A percentile compares a stretch with the other conserved stretches of the same genome.
These are phyloP conservation scores for Psix sp. DNA, from an alignment of 1,140 invertebrate genomes.

Conservation along the genomic window DNA sequence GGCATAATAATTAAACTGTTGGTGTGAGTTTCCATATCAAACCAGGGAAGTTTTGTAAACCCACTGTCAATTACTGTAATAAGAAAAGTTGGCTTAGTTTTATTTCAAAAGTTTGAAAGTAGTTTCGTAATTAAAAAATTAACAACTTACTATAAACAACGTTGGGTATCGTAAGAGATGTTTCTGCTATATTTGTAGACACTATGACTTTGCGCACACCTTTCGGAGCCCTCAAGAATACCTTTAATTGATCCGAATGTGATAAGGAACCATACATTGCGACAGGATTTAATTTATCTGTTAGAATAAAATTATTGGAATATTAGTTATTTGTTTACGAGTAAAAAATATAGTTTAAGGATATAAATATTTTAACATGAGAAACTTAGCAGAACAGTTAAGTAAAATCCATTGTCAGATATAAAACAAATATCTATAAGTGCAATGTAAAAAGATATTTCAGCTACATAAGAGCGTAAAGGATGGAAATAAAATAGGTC, in stretches of 20 bases:
- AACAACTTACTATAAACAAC: constrained; percentile 89
- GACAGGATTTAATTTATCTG: constrained; percentile 86
- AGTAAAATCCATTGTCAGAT: too few species aligned
- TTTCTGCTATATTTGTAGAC: constrained; percentile 98
- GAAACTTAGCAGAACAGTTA: too few species aligned
- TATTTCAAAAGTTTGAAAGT: neutral
- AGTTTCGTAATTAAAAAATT: neutral
- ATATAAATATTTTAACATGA: too few species aligned
- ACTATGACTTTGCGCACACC: constrained; percentile 93
- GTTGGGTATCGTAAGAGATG: constrained; percentile 91
- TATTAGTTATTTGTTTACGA: too few species aligned
- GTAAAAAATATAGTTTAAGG: too few species aligned
- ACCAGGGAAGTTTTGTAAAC: constrained; percentile 97
- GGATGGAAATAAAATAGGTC: too few species aligned
- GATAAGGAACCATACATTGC: constrained; percentile 95
- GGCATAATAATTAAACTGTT: constrained; percentile 91
- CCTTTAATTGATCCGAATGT: constrained; percentile 90
- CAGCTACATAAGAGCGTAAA: too few species aligned
- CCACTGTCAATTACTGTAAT: constrained; percentile 95
- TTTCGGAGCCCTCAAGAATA: constrained; percentile 87
- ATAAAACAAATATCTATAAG: too few species aligned
- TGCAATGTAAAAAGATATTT: too few species aligned
- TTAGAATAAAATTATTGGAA: too few species aligned
- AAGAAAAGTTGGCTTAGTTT: constrained; percentile 1
- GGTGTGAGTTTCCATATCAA: constrained; percentile 88